These are phyloP conservation scores for Erebia aethiops DNA, from an alignment of 2,888 invertebrate genomes.

Conservation along the genomic window DNA sequence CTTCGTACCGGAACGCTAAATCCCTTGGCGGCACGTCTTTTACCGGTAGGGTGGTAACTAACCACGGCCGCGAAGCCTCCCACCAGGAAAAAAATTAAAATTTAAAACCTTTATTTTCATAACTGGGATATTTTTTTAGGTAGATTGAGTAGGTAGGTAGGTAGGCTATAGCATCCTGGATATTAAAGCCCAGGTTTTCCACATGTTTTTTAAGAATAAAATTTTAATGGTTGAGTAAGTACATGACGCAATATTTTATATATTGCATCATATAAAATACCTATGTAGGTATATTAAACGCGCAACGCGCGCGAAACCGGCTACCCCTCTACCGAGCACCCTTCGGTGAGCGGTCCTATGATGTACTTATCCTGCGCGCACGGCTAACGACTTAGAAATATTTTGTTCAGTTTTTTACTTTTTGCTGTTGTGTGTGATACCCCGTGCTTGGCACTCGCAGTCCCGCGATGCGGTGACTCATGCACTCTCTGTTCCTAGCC, in stretches of 20 bases:
- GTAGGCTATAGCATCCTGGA: too few species aligned
- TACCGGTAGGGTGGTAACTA: too few species aligned
- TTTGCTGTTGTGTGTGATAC: conserved; percentile 42
- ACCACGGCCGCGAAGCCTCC: too few species aligned
- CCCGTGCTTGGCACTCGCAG: conserved; percentile 45
- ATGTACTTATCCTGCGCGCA: conserved; percentile 26
- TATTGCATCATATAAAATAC: conserved; percentile 30
- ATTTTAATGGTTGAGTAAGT: too few species aligned
- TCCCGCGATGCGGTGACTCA: conserved; percentile 42
- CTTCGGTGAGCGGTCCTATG: neutral
- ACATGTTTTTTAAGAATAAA: too few species aligned
- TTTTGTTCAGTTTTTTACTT: conserved; percentile 31
- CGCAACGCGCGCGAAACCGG: neutral
- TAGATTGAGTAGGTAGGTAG: too few species aligned
- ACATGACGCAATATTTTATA: conserved; percentile 18
- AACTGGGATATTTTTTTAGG: too few species aligned
- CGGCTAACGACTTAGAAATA: conserved; percentile 22
- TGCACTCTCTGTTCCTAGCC: conserved; percentile 24
- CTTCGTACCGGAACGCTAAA: too few species aligned
- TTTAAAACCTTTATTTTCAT: too few species aligned
- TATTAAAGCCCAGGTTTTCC: too few species aligned
- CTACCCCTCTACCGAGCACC: neutral
- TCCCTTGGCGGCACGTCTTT: too few species aligned
- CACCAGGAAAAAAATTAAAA: too few species aligned
- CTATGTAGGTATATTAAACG: neutral